Evolutionary conservation across 2,888 invertebrate genomes (phyloP), one percentile per base, ranked within the genome.

Genomic region (Drosophila kuntzei): DNA sequence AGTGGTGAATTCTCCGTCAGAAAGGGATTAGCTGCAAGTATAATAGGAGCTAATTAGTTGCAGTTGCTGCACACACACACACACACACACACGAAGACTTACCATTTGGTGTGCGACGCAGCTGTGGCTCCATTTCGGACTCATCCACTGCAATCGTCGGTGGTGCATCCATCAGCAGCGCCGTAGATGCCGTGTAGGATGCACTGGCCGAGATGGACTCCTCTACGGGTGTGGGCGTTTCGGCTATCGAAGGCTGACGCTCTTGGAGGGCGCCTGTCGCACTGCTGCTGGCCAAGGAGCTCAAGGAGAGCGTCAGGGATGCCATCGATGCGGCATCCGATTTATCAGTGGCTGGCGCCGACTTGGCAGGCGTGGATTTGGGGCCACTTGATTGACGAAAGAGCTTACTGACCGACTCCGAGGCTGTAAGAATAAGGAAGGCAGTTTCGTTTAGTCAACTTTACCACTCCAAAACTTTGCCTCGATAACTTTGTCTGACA

Each of bases 381-480:
- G 79, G 61, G 47, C 80, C 87, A 60, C 87, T 74, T 67, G 91
- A 89, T 68, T 91, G 89, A 71, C 92, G 92, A 88, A 92, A 92
- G 60, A 92, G 90, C 89, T 92, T 92, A 75, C 91, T 91, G 87
- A 92, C 90, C 72, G 91, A 91, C 83, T 92, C 92, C 75, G 90
- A 81, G 44, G 90, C 87, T 87, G 77, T 29, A 81, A 83, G 51
- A 39, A 65, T 25, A 70, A 69, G 58, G 22, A 70, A 69, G 58
- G 22, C 55, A 68, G 59, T 67, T 69, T 49, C 59, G 75, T 65
- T 65, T 50, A 49, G 47, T 11, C 11, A 22, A 61, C 54, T 54
- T 53, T 25, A 20, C 36, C 50, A 63, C 53, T 61, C 51, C 29
- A 41, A 46, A 72, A 72, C 55, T 79, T 69, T 67, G 49, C 39